Evolutionary conservation across 1,140 invertebrate species (phyloP).

Genomic region (Trichonephila clavata): DNA sequence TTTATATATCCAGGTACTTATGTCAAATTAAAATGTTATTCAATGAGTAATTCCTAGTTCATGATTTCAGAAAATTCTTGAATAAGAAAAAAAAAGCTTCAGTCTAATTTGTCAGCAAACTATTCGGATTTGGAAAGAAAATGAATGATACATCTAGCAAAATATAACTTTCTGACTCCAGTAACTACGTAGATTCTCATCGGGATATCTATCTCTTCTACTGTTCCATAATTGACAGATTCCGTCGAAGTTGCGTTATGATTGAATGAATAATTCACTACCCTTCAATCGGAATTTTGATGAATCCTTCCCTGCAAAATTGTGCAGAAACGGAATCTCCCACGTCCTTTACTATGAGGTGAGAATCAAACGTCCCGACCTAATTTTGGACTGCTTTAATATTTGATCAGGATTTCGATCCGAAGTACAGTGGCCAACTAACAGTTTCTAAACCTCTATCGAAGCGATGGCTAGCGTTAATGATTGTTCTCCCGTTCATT

Average conservation of each 20-base stretch:
- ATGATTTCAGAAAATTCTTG: too few species aligned
- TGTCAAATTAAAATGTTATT: too few species aligned
- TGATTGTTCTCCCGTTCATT: slow-evolving; percentile 21
- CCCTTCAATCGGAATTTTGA: slow-evolving; percentile 34
- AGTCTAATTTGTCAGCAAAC: too few species aligned
- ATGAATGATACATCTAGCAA: too few species aligned
- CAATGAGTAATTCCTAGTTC: too few species aligned
- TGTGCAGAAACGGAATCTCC: slow-evolving; percentile 26
- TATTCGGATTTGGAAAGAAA: too few species aligned
- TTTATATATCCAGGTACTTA: too few species aligned
- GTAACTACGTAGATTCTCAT: background rate
- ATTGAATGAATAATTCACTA: slow-evolving; percentile 34
- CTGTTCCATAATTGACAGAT: slow-evolving; percentile 21
- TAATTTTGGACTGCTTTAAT: slow-evolving; percentile 15
- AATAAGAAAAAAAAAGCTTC: too few species aligned
- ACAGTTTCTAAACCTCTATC: slow-evolving; percentile 8
- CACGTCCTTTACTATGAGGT: background rate
- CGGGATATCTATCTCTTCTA: background rate
- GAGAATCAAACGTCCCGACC: slow-evolving; percentile 13
- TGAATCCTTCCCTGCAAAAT: background rate
- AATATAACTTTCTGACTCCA: background rate
- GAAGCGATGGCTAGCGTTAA: slow-evolving; percentile 2
- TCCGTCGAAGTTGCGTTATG: slow-evolving; percentile 17
- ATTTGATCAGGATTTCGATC: slow-evolving; percentile 40
- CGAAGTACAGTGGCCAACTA: background rate